Percentiles rank a stretch among this genome's conserved stretches.
Conservation (phyloP, 2,888 invertebrate genomes). For the Aproaerema taeniolella region DNA sequence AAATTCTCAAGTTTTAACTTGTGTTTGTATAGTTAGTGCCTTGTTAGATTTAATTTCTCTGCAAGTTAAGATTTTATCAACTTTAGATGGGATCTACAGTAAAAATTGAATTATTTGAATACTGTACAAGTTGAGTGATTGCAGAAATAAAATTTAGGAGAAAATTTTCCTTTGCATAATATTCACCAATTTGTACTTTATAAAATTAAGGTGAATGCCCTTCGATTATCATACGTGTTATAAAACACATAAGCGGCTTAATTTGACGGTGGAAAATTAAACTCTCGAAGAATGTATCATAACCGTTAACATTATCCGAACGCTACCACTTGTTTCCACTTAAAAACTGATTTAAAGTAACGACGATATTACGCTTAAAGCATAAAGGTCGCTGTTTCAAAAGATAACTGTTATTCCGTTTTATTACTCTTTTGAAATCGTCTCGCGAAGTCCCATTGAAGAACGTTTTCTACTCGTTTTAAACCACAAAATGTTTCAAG, state of each 20-base stretch:
- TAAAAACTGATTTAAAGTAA: slow-evolving; percentile 23
- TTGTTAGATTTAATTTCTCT: too few species aligned
- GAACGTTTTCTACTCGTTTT: slow-evolving; percentile 2
- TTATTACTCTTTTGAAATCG: slow-evolving; percentile 11
- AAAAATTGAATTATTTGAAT: too few species aligned
- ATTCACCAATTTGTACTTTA: too few species aligned
- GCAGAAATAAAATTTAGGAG: too few species aligned
- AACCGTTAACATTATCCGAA: slow-evolving; percentile 26
- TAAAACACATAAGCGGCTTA: slow-evolving; percentile 9
- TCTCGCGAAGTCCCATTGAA: slow-evolving; percentile 1
- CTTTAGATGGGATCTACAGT: too few species aligned
- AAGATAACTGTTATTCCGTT: slow-evolving; percentile 19
- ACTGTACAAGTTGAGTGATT: too few species aligned
- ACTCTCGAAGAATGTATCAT: slow-evolving; percentile 18
- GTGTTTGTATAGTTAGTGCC: neutral
- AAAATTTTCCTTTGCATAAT: too few species aligned
- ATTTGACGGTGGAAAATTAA: slow-evolving; percentile 8
- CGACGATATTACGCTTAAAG: slow-evolving; percentile 22
- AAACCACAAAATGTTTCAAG: neutral
- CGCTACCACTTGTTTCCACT: slow-evolving; percentile 24
- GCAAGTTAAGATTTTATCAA: too few species aligned
- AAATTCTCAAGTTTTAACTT: slow-evolving; percentile 14
- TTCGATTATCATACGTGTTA: slow-evolving; percentile 1
- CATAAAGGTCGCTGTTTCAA: slow-evolving; percentile 18
- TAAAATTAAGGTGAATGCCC: neutral